phyloP scores from a whole-genome alignment of 2,888 invertebrate genomes.

The Troglohyphantes excavatus region DNA sequence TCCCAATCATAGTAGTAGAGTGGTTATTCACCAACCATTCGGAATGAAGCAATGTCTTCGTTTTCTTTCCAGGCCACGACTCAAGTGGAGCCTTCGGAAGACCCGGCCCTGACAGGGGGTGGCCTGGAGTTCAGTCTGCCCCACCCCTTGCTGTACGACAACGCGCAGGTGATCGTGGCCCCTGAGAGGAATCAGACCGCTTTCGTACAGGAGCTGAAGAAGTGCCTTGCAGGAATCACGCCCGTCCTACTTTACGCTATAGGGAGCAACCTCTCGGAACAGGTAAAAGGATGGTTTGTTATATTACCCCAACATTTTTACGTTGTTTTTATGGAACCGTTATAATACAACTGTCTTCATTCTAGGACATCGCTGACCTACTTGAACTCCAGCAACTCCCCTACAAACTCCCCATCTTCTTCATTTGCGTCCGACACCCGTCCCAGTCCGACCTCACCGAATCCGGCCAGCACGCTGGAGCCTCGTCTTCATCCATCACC shows the following conservation, averaged over 20 bases:
- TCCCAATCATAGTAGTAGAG: not conserved
- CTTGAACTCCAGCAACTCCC: conserved; percentile 59
- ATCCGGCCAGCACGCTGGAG: conserved; percentile 72
- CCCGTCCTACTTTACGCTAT: conserved; percentile 70
- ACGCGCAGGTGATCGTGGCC: conserved; percentile 69
- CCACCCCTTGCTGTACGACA: conserved; percentile 70
- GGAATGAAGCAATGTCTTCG: not conserved
- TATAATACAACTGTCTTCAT: too few species aligned
- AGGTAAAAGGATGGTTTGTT: too few species aligned
- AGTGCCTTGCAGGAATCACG: conserved; percentile 57
- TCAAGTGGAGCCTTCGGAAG: conserved; percentile 33
- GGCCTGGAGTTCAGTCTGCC: conserved; percentile 54
- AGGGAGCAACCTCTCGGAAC: conserved; percentile 65
- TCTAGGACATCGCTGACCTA: conserved; percentile 65
- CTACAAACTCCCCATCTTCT: conserved; percentile 65
- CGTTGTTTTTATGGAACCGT: too few species aligned
- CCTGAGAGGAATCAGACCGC: conserved; percentile 59
- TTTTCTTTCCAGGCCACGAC: conserved; percentile 12
- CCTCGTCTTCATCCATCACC: conserved; percentile 1
- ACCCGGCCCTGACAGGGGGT: conserved; percentile 63
- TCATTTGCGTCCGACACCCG: conserved; percentile 66
- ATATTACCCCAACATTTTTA: too few species aligned
- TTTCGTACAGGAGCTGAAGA: conserved; percentile 71
- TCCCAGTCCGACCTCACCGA: conserved; percentile 71
- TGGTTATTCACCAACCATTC: too few species aligned